A percentile compares a stretch with the other conserved stretches of the same genome.
Evolutionary conservation across 37 sponge, comb jelly and placozoan species (phyloP).

Genomic region (Corticium candelabrum): DNA sequence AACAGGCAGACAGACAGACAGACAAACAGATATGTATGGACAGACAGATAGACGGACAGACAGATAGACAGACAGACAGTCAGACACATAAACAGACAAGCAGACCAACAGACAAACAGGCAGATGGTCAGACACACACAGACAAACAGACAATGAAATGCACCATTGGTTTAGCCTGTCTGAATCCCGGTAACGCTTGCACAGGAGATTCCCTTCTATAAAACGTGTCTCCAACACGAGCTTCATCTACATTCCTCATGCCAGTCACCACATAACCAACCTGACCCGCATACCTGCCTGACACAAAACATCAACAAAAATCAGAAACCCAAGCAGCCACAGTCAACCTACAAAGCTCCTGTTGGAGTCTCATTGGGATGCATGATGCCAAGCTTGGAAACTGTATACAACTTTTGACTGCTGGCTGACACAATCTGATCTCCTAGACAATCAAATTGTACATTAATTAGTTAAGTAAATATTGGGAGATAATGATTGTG

Average conservation of each 20-base stretch:
- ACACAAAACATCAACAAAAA: constrained; percentile 7
- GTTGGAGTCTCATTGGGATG: constrained; percentile 39
- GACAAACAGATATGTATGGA: too few relatives aligned
- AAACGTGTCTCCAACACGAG: constrained; percentile 92
- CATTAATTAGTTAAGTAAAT: too few relatives aligned
- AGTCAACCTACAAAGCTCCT: constrained; percentile 37
- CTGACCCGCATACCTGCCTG: constrained; percentile 52
- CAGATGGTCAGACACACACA: not conserved
- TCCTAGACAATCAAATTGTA: too few relatives aligned
- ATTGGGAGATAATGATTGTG: too few relatives aligned
- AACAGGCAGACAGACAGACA: not conserved
- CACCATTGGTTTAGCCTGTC: constrained; percentile 75
- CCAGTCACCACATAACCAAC: constrained; percentile 78
- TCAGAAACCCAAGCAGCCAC: not conserved
- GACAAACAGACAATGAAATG: too few relatives aligned
- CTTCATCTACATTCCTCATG: constrained; percentile 61
- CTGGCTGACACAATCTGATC: constrained; percentile 42
- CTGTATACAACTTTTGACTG: constrained; percentile 39
- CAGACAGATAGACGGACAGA: too few relatives aligned
- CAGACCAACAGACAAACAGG: too few relatives aligned
- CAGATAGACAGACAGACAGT: too few relatives aligned
- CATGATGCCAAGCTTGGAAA: constrained; percentile 56
- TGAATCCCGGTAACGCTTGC: constrained; percentile 59
- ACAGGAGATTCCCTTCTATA: constrained; percentile 31
- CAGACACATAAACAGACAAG: too few relatives aligned